phyloP scores from a whole-genome alignment of 2,888 invertebrate genomes.

The Aphrophora alni region DNA sequence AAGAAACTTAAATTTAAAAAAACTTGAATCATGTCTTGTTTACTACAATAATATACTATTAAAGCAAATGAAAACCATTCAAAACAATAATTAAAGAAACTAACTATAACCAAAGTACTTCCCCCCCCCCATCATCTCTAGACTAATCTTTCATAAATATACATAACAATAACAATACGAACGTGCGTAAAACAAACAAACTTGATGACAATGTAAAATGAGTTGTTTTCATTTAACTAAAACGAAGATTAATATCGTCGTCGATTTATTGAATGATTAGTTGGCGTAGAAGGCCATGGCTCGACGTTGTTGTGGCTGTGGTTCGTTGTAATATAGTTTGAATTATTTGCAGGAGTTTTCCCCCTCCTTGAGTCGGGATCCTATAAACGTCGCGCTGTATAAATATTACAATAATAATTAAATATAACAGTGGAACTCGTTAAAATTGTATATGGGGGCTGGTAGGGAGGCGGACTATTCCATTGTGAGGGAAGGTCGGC shows the following conservation, averaged over 20 bases:
- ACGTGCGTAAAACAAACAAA: not conserved
- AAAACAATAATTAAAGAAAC: too few species aligned
- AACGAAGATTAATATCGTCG: not conserved
- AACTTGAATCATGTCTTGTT: too few species aligned
- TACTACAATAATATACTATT: too few species aligned
- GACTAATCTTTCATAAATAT: too few species aligned
- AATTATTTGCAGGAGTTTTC: constrained; percentile 20
- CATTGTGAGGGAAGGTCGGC: constrained; percentile 21
- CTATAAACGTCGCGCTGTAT: constrained; percentile 40
- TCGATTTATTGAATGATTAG: not conserved
- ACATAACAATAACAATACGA: too few species aligned
- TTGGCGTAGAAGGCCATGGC: not conserved
- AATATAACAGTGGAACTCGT: constrained; percentile 42
- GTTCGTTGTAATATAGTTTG: not conserved
- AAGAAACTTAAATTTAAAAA: too few species aligned
- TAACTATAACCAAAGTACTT: too few species aligned
- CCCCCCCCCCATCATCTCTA: too few species aligned
- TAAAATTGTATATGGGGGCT: constrained; percentile 40
- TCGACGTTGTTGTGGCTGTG: not conserved
- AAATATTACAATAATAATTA: constrained; percentile 42
- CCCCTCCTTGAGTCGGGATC: constrained; percentile 30
- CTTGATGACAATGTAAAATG: not conserved
- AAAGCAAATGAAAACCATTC: too few species aligned
- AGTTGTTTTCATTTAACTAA: not conserved
- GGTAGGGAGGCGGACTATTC: constrained; percentile 34